These are phyloP conservation scores for Neolamprologus sp. DNA, from an alignment of 2,113 vertebrate species.

Conservation along the genomic window DNA sequence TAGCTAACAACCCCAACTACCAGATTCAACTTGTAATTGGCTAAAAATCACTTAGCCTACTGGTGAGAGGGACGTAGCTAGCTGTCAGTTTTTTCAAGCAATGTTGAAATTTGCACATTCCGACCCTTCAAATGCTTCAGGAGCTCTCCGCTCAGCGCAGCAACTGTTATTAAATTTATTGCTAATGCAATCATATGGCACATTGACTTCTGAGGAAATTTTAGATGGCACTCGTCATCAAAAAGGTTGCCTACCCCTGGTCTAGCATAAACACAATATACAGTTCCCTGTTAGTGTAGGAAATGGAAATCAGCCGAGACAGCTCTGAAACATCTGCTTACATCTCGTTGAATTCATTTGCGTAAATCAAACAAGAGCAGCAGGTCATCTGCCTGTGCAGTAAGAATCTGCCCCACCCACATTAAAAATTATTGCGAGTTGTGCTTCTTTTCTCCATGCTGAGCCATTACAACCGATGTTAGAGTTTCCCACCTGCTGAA, in stretches of 20 bases:
- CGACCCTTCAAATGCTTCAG: not conserved
- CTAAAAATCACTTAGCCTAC: not conserved
- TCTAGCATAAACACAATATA: not conserved
- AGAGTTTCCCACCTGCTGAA: not conserved
- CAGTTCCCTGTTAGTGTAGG: not conserved
- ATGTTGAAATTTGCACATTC: not conserved
- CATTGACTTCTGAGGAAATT: not conserved
- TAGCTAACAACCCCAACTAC: not conserved
- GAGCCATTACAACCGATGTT: not conserved
- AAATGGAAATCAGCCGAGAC: not conserved
- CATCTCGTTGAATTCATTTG: not conserved
- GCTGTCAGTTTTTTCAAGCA: fast-evolving
- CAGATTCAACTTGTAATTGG: not conserved
- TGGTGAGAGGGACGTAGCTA: fast-evolving
- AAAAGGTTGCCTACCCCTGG: not conserved
- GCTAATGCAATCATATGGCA: not conserved
- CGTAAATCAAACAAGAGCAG: not conserved
- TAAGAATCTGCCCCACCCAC: not conserved
- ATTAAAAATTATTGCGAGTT: not conserved
- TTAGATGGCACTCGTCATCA: not conserved
- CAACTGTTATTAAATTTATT: not conserved
- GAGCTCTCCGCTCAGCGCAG: not conserved
- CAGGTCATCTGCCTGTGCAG: not conserved
- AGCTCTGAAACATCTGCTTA: not conserved
- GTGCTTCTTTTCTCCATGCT: not conserved